Evolutionary conservation across 1,140 invertebrate species (phyloP), one percentile per base, ranked within the genome.

Genomic region (Conopomorpha cramerella): DNA sequence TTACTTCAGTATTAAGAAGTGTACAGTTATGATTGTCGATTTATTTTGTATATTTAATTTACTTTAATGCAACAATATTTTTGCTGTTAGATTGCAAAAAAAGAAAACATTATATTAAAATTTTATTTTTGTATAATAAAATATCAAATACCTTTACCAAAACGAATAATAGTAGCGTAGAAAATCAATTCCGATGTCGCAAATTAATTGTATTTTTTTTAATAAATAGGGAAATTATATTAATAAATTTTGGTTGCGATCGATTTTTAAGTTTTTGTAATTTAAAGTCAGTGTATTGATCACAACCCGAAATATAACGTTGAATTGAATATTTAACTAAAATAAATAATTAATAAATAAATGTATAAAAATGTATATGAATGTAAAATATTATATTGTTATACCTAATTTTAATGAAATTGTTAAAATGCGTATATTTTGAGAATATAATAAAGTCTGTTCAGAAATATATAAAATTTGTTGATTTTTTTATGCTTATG

Each of bases 201-300:
- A n/a, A n/a, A n/a, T n/a, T n/a, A n/a, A n/a, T n/a, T n/a, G n/a
- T n/a, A n/a, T n/a, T n/a, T n/a, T n/a, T n/a, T n/a, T n/a, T n/a
- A n/a, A n/a, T n/a, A n/a, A n/a, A n/a, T n/a, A n/a, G n/a, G n/a
- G n/a, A n/a, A n/a, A n/a, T n/a, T n/a, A n/a, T n/a, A n/a, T n/a
- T n/a, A n/a, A n/a, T n/a, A 28, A 30, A 48, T 63, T 68, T 68
- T 73, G 65, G 63, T 58, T 70, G 68, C 55, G 68, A 73, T 73
- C 65, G 68, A 73, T 55, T 50, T 53, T 10, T 14, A n/a, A n/a
- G n/a, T 32, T 32, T 32, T 3, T 32, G 16, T 32, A 32, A 16
- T 14, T 32, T 14, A 10, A 32, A 32, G 16, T 14, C 3, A 32
- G 8, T 37, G 34, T 43, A 52, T 72, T 72, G 67, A 72, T 72